Percentiles rank a stretch among this genome's conserved stretches.
These are phyloP conservation scores for Lagocephalus sceleratus DNA, from an alignment of 2,797 vertebrate species.

Conservation along the genomic window DNA sequence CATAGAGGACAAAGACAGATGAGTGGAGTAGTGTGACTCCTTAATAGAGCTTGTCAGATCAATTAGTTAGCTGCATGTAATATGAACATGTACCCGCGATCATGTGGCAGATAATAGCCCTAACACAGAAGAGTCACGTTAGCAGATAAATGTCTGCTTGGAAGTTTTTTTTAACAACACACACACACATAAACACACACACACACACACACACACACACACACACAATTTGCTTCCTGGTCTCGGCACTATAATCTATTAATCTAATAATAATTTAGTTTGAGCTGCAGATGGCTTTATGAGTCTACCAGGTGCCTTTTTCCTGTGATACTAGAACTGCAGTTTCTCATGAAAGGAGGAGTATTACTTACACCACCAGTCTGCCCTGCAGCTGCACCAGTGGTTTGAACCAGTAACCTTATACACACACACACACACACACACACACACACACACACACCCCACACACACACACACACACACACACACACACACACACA, in stretches of 20 bases:
- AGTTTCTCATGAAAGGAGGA: not conserved
- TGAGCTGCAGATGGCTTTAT: not conserved
- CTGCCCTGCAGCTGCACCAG: not conserved
- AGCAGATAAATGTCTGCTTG: slow-evolving; percentile 1
- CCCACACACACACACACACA: no score
- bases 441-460: not conserved
- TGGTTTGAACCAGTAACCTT: slow-evolving; percentile 10
- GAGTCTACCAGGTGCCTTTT: no score
- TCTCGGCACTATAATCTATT: not conserved
- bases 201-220: no score
- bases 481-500: not conserved
- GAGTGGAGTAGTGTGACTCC: slow-evolving; percentile 35
- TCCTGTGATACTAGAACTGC: no score
- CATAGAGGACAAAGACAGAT: slow-evolving; percentile 13
- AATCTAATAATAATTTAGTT: not conserved
- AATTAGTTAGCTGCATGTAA: slow-evolving; percentile 53
- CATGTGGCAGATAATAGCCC: slow-evolving; percentile 34
- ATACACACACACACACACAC: not conserved
- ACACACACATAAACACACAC: no score
- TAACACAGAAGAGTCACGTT: slow-evolving; percentile 23
- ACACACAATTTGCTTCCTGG: not conserved
- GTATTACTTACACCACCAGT: not conserved
- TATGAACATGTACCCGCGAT: slow-evolving; percentile 37
- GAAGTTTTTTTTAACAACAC: not conserved
- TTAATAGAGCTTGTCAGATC: slow-evolving; percentile 56